Evolutionary conservation across 2,888 invertebrate genomes (phyloP).

Genomic region (Cerceris ruficornis): DNA sequence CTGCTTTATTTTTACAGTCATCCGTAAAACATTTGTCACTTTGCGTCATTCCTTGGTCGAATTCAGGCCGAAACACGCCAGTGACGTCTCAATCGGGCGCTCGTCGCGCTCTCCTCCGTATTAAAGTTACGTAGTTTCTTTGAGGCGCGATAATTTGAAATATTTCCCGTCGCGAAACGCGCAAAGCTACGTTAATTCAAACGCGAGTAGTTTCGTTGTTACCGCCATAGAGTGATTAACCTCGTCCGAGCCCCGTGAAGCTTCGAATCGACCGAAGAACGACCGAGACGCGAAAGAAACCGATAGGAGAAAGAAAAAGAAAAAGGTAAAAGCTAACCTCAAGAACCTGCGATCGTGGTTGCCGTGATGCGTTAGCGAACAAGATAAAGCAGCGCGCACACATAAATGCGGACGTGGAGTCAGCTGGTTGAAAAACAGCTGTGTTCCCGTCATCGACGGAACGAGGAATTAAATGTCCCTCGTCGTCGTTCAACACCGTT

Average conservation of each 20-base stretch:
- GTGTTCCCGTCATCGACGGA: slow-evolving; percentile 72
- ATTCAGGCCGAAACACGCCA: slow-evolving; percentile 20
- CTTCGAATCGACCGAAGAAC: no score
- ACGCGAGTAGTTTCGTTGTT: no score
- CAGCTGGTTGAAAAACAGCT: slow-evolving; percentile 81
- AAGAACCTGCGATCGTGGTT: slow-evolving; percentile 19
- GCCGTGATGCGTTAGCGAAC: slow-evolving; percentile 17
- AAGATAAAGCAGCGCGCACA: slow-evolving; percentile 51
- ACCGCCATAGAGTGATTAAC: no score
- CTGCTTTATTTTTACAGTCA: slow-evolving; percentile 27
- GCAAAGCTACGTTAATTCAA: no score
- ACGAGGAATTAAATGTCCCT: slow-evolving; percentile 67
- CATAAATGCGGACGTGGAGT: slow-evolving; percentile 62
- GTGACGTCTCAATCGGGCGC: slow-evolving; percentile 52
- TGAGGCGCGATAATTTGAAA: neutral
- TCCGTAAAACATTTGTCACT: slow-evolving; percentile 18
- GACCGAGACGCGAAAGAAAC: no score
- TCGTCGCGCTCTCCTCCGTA: slow-evolving; percentile 17
- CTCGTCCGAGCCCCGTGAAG: no score
- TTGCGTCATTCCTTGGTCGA: slow-evolving; percentile 19
- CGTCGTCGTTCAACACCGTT: slow-evolving; percentile 39
- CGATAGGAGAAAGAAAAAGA: no score
- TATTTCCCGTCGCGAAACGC: no score
- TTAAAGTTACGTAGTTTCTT: slow-evolving; percentile 1
- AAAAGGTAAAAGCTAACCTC: slow-evolving; percentile 33